Evolutionary conservation across 2,888 invertebrate genomes (phyloP).

Genomic region (Charanyca ferruginea): DNA sequence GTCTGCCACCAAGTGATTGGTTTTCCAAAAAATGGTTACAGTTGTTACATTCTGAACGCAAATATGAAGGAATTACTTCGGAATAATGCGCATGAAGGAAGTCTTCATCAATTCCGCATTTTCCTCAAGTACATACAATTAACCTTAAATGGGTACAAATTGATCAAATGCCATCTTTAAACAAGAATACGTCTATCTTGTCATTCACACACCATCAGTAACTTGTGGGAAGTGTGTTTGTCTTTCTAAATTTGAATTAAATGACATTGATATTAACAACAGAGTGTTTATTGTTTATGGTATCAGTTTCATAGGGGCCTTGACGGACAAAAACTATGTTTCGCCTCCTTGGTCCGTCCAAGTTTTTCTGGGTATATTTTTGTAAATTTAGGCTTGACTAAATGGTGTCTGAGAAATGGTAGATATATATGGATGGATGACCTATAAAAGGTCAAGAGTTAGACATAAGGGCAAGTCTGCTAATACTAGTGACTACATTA

Average conservation of each 20-base stretch:
- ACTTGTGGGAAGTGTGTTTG: constrained; percentile 11
- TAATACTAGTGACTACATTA: no score
- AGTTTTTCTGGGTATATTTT: background rate
- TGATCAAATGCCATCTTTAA: background rate
- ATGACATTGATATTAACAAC: constrained; percentile 15
- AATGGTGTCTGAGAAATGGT: no score
- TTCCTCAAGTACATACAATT: background rate
- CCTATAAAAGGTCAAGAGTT: no score
- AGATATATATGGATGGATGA: no score
- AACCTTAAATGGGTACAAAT: background rate
- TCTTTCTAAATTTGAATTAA: background rate
- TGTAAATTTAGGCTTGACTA: no score
- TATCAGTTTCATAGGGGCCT: background rate
- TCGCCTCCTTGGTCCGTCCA: background rate
- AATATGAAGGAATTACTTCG: no score
- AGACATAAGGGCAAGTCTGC: no score
- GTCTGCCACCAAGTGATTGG: no score
- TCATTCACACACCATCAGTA: constrained; percentile 17
- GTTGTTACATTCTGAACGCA: no score
- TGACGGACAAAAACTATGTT: background rate
- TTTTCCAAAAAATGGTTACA: no score
- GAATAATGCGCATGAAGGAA: background rate
- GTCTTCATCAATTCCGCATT: background rate
- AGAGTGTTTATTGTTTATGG: constrained; percentile 17
- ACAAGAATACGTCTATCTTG: constrained; percentile 2